Base-by-base conservation (phyloP, 2,888 invertebrate species). In the Agrilus biguttatus region DNA sequence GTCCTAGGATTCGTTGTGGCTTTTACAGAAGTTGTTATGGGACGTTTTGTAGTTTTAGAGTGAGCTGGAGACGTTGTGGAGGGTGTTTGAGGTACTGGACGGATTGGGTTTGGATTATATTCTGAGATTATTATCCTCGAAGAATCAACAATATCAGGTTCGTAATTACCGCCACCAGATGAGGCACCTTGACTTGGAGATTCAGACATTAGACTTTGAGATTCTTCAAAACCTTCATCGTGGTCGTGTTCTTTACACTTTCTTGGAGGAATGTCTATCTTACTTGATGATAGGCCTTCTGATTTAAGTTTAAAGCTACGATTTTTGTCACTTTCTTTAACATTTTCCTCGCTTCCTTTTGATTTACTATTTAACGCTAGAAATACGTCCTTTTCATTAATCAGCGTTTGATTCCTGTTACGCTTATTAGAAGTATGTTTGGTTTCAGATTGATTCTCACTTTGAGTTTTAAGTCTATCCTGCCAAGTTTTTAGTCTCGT, bases 141-240 rank as follows among this genome's bases (percentile, higher is more conserved):
- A 61, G 60, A 55, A 65, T 72, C 48, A 57, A 53, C 46, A 52
- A 62, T 56, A 66, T 73, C 60, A n/a, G 69, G 66, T 41, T 71
- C 66, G 17, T 74, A 72, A 46, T 61, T 60, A 14, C 61, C 84
- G 52, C 80, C 80, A 7, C 77, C 76, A 0, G 86, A 86, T 0
- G 86, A 86, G 2, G 86, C 84, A 36, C 86, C 87, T 55, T 87
- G 87, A 37, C 87, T 87, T 3, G 86, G 80, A 7, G 85, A 87
- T 60, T 88, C 88, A 0, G 88, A 88, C 55, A 87, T 84, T 41
- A 89, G 69, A 58, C 87, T 88, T 58, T 88, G 88, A 0, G 87
- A 87, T 67, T 90, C 90, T 61, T 90, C 89, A 57, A 90, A 90
- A 8, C 90, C 89, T 70, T 90, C 89, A 59, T 90, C 90, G 56